Evolutionary conservation across 2,113 vertebrate genomes (phyloP).

Genomic region (Lontra canadensis): DNA sequence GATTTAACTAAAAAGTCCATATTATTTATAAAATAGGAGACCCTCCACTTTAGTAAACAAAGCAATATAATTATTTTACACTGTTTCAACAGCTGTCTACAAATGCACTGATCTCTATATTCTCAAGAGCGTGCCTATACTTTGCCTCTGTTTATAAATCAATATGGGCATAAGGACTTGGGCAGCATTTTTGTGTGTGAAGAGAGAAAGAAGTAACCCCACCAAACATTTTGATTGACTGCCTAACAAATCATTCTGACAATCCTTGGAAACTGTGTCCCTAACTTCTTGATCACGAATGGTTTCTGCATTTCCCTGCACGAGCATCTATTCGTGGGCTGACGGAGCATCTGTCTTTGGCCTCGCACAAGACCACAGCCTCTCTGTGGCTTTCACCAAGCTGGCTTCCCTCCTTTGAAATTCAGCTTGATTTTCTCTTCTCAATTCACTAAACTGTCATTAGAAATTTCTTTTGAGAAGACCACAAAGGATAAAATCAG

Average conservation of each 20-base stretch:
- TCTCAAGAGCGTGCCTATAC: background rate
- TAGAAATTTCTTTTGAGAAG: slow-evolving; percentile 53
- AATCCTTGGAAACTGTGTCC: background rate
- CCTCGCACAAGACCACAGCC: background rate
- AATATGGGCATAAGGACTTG: background rate
- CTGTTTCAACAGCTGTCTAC: background rate
- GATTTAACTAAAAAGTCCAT: background rate
- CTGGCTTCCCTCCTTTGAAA: background rate
- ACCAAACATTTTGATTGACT: background rate
- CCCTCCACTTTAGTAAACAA: background rate
- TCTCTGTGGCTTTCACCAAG: background rate
- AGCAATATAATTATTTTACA: background rate
- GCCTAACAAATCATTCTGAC: background rate
- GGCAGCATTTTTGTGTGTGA: background rate
- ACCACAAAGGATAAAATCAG: background rate
- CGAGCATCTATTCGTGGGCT: background rate
- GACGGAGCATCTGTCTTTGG: background rate
- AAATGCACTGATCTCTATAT: background rate
- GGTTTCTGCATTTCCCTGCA: background rate
- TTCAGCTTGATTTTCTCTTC: background rate
- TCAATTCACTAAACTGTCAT: slow-evolving; percentile 14
- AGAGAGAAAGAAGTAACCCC: background rate
- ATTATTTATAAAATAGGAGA: background rate
- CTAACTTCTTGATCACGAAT: background rate
- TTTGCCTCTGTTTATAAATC: background rate